These are phyloP conservation scores for Lycocerus yunnanus DNA, from an alignment of 2,888 invertebrate species.

Conservation along the genomic window DNA sequence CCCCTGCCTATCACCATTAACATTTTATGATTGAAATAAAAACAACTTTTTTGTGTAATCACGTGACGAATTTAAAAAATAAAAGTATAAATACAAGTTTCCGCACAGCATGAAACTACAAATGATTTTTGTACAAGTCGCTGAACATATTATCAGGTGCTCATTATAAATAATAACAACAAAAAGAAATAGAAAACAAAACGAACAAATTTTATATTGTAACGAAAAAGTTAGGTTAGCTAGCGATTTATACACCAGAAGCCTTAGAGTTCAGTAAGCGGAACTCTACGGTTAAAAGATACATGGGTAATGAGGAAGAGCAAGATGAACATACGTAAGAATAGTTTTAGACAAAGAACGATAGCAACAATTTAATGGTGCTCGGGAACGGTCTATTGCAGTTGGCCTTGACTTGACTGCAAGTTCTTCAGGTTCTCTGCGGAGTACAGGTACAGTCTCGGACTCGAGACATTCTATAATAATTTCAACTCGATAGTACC, in stretches of 20 bases:
- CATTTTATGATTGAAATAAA: slow-evolving; percentile 6
- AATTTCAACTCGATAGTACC: slow-evolving; percentile 3
- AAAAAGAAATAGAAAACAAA: background rate
- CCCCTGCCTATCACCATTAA: background rate
- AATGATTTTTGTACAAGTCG: background rate
- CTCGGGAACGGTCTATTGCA: slow-evolving; percentile 33
- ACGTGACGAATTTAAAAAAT: slow-evolving; percentile 7
- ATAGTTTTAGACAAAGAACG: slow-evolving; percentile 13
- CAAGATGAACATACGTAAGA: slow-evolving; percentile 11
- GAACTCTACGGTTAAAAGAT: slow-evolving; percentile 11
- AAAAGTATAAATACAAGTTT: slow-evolving; percentile 14
- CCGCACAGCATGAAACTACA: slow-evolving; percentile 13
- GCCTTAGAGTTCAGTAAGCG: slow-evolving; percentile 7
- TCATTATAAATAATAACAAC: background rate
- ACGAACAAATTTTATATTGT: background rate
- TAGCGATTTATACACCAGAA: slow-evolving; percentile 5
- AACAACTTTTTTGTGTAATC: slow-evolving; percentile 12
- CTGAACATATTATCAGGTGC: background rate
- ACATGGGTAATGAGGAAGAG: slow-evolving; percentile 11
- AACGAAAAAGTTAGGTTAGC: background rate
- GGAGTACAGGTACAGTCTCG: slow-evolving; percentile 22
- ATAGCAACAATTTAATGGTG: slow-evolving; percentile 24
- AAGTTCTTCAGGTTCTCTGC: slow-evolving; percentile 34
- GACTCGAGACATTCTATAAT: slow-evolving; percentile 14
- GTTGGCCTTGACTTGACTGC: slow-evolving; percentile 36